Evolutionary conservation across 2,113 vertebrate genomes (phyloP).

Genomic region (Ctenodactylus gundi): DNA sequence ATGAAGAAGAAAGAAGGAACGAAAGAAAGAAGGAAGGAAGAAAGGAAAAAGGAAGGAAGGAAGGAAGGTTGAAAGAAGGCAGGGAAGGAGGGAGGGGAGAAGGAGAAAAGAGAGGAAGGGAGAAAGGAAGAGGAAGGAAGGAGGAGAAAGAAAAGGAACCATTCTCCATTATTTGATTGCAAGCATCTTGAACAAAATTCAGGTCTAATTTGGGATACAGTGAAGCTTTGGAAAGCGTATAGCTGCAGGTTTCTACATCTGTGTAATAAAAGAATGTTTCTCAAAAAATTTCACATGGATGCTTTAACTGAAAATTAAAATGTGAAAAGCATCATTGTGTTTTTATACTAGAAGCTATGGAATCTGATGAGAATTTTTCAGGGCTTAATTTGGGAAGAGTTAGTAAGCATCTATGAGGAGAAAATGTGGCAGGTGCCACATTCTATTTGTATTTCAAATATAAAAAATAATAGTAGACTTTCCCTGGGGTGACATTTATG

Average conservation of each 20-base stretch:
- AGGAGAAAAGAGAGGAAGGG: too few species aligned
- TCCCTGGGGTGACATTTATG: too few species aligned
- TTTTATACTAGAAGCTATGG: not conserved
- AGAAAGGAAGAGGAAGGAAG: too few species aligned
- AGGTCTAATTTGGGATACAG: not conserved
- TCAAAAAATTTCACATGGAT: not conserved
- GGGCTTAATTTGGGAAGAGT: not conserved
- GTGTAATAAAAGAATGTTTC: not conserved
- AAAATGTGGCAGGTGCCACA: not conserved
- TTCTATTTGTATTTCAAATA: not conserved
- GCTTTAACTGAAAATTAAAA: not conserved
- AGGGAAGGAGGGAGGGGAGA: too few species aligned
- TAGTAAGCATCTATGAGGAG: not conserved
- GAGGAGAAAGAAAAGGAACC: not conserved
- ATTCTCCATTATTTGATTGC: not conserved
- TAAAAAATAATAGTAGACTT: not conserved
- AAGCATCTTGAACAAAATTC: not conserved
- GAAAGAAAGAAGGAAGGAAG: too few species aligned
- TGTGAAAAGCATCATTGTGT: not conserved
- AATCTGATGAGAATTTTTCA: not conserved
- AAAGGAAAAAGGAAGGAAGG: too few species aligned
- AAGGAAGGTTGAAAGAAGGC: too few species aligned
- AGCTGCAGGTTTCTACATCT: not conserved
- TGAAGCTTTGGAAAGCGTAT: not conserved
- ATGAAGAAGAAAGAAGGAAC: too few species aligned